phyloP scores from a whole-genome alignment of 2,797 vertebrate species.

The Ataeniobius toweri region DNA sequence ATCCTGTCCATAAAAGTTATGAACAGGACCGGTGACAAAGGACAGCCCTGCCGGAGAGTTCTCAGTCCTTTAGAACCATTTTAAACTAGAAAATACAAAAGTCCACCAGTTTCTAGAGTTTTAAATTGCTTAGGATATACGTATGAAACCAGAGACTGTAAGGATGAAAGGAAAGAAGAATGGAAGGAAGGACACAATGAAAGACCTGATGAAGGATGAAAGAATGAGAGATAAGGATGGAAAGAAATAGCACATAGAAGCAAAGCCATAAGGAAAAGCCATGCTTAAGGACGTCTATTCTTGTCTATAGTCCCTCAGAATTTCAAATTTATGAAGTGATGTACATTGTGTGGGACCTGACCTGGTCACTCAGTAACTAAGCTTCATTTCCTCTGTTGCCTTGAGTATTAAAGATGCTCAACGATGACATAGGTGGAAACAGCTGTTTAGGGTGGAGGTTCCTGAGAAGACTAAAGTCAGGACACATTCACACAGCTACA shows the following conservation, averaged over 20 bases:
- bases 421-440: constrained; percentile 69
- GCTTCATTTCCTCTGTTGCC: constrained; percentile 42
- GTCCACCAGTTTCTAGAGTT: too few relatives aligned
- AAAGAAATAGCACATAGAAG: too few relatives aligned
- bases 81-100: too few relatives aligned
- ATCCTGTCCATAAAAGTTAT: too few relatives aligned
- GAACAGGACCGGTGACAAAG: too few relatives aligned
- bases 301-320: constrained; percentile 29
- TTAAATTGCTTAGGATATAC: neutral
- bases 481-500: constrained; percentile 59
- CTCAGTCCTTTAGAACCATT: too few relatives aligned
- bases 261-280: too few relatives aligned
- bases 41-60: too few relatives aligned
- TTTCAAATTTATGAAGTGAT: constrained; percentile 56
- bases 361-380: constrained; percentile 22
- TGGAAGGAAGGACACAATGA: neutral
- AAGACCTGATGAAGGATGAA: neutral
- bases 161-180: neutral
- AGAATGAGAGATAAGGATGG: neutral
- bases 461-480: constrained; percentile 70
- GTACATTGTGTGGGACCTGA: constrained; percentile 35
- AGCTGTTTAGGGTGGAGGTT: constrained; percentile 78
- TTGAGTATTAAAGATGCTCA: constrained; percentile 39
- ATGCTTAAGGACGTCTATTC: too few relatives aligned
- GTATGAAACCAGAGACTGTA: neutral